Percentiles rank a stretch among this genome's conserved stretches.
Evolutionary conservation across 2,888 invertebrate species (phyloP).

Genomic region (Ptilodon capucinus): DNA sequence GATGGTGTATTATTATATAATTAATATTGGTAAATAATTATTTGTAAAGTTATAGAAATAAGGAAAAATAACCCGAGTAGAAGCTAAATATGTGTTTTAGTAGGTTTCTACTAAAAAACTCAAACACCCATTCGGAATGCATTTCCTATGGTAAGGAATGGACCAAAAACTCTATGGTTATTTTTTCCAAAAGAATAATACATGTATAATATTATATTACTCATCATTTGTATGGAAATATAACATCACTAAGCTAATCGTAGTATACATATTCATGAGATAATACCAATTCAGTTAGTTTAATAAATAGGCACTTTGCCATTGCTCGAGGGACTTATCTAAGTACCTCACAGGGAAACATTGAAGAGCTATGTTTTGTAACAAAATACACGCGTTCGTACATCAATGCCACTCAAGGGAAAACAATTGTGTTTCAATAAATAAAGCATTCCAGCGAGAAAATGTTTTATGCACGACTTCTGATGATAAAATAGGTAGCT

Average conservation of each 20-base stretch:
- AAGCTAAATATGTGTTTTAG: no score
- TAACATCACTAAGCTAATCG: background rate
- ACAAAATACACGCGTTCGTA: constrained; percentile 1
- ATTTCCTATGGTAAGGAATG: no score
- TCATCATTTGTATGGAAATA: background rate
- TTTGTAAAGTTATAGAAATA: no score
- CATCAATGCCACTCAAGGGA: constrained; percentile 8
- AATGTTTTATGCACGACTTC: background rate
- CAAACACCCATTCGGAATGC: no score
- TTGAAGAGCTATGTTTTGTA: constrained; percentile 11
- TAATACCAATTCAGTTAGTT: constrained; percentile 6
- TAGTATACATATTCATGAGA: background rate
- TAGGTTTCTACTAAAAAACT: no score
- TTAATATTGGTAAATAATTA: no score
- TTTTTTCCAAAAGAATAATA: no score
- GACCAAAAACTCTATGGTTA: no score
- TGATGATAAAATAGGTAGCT: no score
- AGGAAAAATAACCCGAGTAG: no score
- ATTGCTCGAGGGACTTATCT: constrained; percentile 6
- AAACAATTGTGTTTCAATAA: constrained; percentile 2
- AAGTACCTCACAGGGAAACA: constrained; percentile 7
- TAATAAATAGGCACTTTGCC: background rate
- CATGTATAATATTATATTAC: no score
- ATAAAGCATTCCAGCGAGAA: background rate
- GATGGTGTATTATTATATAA: no score